These are phyloP conservation scores for Drosophila colorata DNA, from an alignment of 2,888 invertebrate species.

Conservation along the genomic window DNA sequence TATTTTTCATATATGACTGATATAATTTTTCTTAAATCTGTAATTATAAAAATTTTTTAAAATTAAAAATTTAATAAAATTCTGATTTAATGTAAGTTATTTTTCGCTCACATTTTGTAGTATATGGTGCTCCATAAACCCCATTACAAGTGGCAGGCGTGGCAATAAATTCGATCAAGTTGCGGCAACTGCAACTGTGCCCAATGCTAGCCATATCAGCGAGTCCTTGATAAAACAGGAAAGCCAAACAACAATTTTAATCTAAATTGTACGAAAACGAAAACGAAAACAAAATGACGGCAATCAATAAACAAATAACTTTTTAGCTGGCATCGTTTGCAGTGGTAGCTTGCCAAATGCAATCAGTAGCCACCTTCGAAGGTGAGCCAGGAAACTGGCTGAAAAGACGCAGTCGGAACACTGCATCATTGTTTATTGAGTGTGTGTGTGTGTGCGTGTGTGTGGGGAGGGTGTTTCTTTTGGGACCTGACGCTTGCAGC, in stretches of 20 bases:
- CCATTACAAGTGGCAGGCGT: neutral
- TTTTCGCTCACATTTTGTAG: too few species aligned
- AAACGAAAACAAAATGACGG: conserved; percentile 59
- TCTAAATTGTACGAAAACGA: conserved; percentile 50
- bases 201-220: conserved; percentile 33
- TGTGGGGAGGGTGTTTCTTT: neutral
- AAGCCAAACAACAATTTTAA: conserved; percentile 41
- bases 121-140: conserved; percentile 22
- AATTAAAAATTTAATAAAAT: too few species aligned
- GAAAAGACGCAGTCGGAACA: conserved; percentile 45
- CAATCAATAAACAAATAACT: conserved; percentile 78
- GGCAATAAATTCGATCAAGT: conserved; percentile 24
- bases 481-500: conserved; percentile 39
- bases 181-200: conserved; percentile 34
- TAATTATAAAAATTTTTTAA: too few species aligned
- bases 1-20: too few species aligned
- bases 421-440: conserved; percentile 52
- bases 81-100: too few species aligned
- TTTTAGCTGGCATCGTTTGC: conserved; percentile 62
- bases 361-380: conserved; percentile 36
- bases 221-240: conserved; percentile 44
- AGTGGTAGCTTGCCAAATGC: conserved; percentile 40
- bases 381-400: conserved; percentile 52
- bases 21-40: too few species aligned
- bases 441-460: neutral